Evolutionary conservation across 1,140 invertebrate genomes (phyloP).

Genomic region (Drosophila ercepeae): DNA sequence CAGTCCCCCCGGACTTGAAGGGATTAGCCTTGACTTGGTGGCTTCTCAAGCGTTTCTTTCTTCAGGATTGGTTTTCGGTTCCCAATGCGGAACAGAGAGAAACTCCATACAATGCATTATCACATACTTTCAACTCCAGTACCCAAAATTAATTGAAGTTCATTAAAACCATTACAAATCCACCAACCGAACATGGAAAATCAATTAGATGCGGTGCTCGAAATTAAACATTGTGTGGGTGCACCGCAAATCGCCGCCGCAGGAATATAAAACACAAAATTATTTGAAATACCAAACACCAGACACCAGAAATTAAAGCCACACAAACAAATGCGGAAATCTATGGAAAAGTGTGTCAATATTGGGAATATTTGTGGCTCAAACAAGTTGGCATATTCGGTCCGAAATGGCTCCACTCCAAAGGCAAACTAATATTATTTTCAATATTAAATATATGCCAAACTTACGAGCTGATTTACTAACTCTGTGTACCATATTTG

Average conservation of each 20-base stretch:
- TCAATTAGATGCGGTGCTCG: conserved; percentile 65
- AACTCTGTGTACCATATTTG: conserved; percentile 4
- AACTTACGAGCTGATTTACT: background rate
- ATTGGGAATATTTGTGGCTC: conserved; percentile 42
- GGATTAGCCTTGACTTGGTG: conserved; percentile 51
- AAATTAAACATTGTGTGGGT: conserved; percentile 64
- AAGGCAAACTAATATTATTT: background rate
- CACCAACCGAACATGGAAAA: conserved; percentile 64
- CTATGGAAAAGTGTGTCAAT: conserved; percentile 46
- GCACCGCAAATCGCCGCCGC: conserved; percentile 65
- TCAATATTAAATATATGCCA: background rate
- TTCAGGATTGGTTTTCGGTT: conserved; percentile 13
- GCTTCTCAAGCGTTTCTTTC: conserved; percentile 12
- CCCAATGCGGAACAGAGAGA: background rate
- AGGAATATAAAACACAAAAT: conserved; percentile 46
- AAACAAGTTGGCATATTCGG: background rate
- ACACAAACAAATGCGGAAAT: conserved; percentile 10
- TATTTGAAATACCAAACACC: conserved; percentile 19
- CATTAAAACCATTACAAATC: conserved; percentile 50
- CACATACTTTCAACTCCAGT: conserved; percentile 31
- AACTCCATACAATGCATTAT: conserved; percentile 1
- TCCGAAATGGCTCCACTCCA: background rate
- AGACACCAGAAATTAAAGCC: conserved; percentile 10
- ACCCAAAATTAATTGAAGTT: conserved; percentile 60
- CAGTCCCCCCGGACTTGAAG: background rate